Conservation (phyloP, 1,140 invertebrate species). For the Drosophila varians region DNA sequence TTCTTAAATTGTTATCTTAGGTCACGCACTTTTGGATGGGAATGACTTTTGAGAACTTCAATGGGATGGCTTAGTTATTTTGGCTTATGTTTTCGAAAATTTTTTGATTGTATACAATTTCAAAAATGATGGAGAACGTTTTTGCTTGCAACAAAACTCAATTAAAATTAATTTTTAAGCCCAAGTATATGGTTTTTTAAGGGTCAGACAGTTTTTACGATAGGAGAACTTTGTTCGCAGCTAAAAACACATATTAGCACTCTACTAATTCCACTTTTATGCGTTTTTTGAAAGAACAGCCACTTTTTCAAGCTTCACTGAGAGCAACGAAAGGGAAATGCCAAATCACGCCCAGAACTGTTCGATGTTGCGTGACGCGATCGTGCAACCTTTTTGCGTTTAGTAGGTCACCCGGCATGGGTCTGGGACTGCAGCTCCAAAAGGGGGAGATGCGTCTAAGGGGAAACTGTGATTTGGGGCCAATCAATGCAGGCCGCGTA, state of each 20-base stretch:
- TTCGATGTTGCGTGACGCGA: constrained; percentile 64
- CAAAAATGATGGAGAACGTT: not conserved
- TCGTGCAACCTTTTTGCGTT: constrained; percentile 37
- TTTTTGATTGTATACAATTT: not conserved
- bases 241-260: constrained; percentile 64
- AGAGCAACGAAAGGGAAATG: constrained; percentile 69
- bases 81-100: not conserved
- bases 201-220: not conserved
- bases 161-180: constrained; percentile 6
- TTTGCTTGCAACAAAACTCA: not conserved
- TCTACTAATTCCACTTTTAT: constrained; percentile 21
- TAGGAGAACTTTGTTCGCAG: not conserved
- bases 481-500: constrained; percentile 64
- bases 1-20: constrained; percentile 15
- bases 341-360: constrained; percentile 67
- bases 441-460: not conserved
- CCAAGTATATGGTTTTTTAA: constrained; percentile 24
- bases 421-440: constrained; percentile 7
- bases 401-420: constrained; percentile 44
- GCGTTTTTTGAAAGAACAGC: not conserved
- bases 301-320: constrained; percentile 4
- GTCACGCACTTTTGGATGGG: constrained; percentile 22
- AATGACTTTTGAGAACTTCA: not conserved
- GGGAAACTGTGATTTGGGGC: constrained; percentile 13
- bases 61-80: too few species aligned